Base-by-base conservation (phyloP, 2,797 vertebrate species). In the Capromys pilorides region DNA sequence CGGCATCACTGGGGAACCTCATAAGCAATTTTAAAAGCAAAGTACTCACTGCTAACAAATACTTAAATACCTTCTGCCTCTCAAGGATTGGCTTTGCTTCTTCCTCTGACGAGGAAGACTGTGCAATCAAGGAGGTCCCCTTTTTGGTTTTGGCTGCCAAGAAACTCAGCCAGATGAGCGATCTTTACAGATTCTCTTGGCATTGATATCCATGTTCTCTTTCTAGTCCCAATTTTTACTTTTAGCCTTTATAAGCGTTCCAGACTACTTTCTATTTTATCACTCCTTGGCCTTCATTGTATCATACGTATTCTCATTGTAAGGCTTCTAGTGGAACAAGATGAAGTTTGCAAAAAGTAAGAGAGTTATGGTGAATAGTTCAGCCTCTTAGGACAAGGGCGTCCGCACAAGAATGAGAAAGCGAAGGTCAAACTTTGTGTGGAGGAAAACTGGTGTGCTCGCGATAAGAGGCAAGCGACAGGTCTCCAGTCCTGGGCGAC, bases 161-260 rank as follows among this genome's bases (percentile, higher is more conserved):
- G 33, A 80, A 86, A 62, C 66, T 88, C 71, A 92, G 81, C 16
- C 54, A 93, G 39, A 75, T 57, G 26, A 88, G 62, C 45, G 19
- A 69, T 86, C 33, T 84, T 82, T 85, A 81, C 41, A 91, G 66
- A 93, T 62, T 67, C 86, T 28, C 57, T 93, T 91, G 90, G 39
- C 36, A 59, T 88, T 67, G 90, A 41, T 71, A 75, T 87, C 87
- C 94, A 22, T 89, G 45, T 69, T 90, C 79, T 87, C 88, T 31
- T 19, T 93, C 51, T 22, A 41, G 39, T 28, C 28, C 16, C 66
- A 73, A 9, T 66, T 80, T 94, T 93, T 83, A 93, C 66, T 67
- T 85, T 90, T 66, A 61, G 36, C 16, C n/a, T 90, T 88, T 83
- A 64, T 41, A 8, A 57, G 31, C 89, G 26, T 90, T 61, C 66